Base-by-base conservation (phyloP, 2,113 vertebrate genomes). In the Microtus ochrogaster region DNA sequence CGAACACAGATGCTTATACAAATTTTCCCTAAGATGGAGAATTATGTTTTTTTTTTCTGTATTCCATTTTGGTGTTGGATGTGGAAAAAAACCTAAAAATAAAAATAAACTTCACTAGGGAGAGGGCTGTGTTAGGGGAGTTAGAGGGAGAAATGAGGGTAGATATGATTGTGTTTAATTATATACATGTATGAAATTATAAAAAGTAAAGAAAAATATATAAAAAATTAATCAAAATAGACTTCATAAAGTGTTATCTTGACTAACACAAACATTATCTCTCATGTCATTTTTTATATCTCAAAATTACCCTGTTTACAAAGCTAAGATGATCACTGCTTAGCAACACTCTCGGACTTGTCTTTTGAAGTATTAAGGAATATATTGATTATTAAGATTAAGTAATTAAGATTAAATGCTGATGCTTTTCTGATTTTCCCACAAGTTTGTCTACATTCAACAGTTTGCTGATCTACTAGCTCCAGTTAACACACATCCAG, bases 241-340 rank as follows among this genome's bases (percentile, higher is more conserved):
- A 47, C 16, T 66, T 86, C 30, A 47, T 66, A 68, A 86, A 47
- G 10, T 86, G 3, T 49, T 22, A 36, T 36, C 30, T 79, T 79
- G 33, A 21, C 47, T 79, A 79, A 79, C 30, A 79, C 8, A 79
- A 55, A 33, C 30, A 55, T 63, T 61, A 89, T 7, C 17, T 19
- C n/a, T 81, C 1, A 58, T 65, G 95, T 97, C 70, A 77, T 87
- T 95, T 90, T 90, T 0, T 89, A 7, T 66, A 58, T 89, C 17
- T 39, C 72, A 68, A 81, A 26, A 85, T 66, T 33, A 85, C 28
- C 41, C 83, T 85, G 63, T 22, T 84, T 65, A 12, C 44, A 85
- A 85, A 66, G 28, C 17, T 66, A 11, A 91, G 91, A 49, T 13
- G 17, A 61, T 66, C 33, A 78, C 22, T 92, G 36, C 4, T 77